These are phyloP conservation scores for Grammomys dolichurus DNA, from an alignment of 2,113 vertebrate genomes.

Conservation along the genomic window DNA sequence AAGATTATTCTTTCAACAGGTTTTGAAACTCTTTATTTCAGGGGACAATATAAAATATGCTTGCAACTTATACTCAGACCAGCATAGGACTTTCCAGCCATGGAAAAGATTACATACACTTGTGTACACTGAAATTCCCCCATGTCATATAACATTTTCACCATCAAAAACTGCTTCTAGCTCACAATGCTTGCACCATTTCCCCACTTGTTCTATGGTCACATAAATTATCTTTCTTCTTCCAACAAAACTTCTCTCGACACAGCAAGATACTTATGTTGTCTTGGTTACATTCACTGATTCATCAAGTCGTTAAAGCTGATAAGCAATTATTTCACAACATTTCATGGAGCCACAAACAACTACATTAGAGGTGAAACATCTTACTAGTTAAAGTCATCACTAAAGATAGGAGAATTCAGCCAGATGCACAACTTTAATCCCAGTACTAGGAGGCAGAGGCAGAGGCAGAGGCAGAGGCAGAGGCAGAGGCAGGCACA, in stretches of 20 bases:
- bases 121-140: constrained; percentile 21
- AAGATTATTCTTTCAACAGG: not conserved
- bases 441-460: too few relatives aligned
- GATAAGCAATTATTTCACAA: not conserved
- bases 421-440: too few relatives aligned
- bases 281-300: not conserved
- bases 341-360: constrained; percentile 49
- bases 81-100: not conserved
- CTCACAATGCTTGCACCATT: constrained; percentile 30
- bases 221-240: constrained; percentile 7
- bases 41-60: constrained; percentile 21
- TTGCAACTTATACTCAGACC: constrained; percentile 18
- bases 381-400: constrained; percentile 45
- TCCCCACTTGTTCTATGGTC: not conserved
- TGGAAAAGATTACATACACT: not conserved
- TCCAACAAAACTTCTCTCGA: constrained; percentile 51
- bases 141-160: constrained; percentile 47
- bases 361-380: constrained; percentile 36
- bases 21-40: constrained; percentile 51
- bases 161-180: constrained; percentile 28
- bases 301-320: not conserved
- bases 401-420: constrained; percentile 34
- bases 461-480: too few relatives aligned
- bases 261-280: not conserved
- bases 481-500: too few relatives aligned